phyloP scores from a whole-genome alignment of 2,113 vertebrate genomes.

The Cnemophilus loriae region DNA sequence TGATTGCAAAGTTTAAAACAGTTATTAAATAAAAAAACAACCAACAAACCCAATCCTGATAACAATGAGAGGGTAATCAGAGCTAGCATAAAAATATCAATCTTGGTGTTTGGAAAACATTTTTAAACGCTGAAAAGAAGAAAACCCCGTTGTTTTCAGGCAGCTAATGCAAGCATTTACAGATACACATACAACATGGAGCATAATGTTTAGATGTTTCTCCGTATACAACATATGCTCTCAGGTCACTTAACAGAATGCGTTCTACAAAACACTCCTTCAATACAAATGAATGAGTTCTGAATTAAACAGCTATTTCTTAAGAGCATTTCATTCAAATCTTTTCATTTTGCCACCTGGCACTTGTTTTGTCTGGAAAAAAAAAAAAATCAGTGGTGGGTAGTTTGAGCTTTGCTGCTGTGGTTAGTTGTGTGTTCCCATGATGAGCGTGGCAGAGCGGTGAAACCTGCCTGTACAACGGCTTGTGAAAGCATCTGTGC shows the following conservation, averaged over 20 bases:
- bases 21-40: neutral
- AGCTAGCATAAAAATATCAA: conserved; percentile 64
- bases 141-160: conserved; percentile 74
- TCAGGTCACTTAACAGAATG: conserved; percentile 81
- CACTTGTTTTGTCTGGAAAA: conserved; percentile 49
- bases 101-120: conserved; percentile 72
- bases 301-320: conserved; percentile 77
- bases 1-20: conserved; percentile 14
- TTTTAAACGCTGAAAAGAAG: conserved; percentile 60
- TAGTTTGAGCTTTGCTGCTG: conserved; percentile 14
- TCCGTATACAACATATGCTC: conserved; percentile 79
- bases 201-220: conserved; percentile 82
- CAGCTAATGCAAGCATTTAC: conserved; percentile 77
- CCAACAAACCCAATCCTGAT: neutral
- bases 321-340: conserved; percentile 68
- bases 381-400: neutral
- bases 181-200: conserved; percentile 76
- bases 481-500: neutral
- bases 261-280: conserved; percentile 72
- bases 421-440: neutral
- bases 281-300: conserved; percentile 79
- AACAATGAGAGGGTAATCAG: conserved; percentile 42
- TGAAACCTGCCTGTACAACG: neutral
- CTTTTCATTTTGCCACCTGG: conserved; percentile 70
- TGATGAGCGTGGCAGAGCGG: neutral